phyloP scores from a whole-genome alignment of 2,888 invertebrate species.

The Limnephilus marmoratus region DNA sequence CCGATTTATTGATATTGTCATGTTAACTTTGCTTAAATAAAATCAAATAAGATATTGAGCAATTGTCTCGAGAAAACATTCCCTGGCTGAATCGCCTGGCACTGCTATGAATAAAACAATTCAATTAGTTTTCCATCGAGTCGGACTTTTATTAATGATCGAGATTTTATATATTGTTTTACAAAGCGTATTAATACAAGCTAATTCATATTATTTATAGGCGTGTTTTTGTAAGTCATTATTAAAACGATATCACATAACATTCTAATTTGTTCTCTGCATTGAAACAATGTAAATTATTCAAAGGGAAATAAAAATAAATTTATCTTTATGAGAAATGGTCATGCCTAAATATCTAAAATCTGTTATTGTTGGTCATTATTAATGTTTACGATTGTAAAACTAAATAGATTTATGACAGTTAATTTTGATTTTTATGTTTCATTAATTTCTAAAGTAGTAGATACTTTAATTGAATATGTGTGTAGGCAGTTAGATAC shows the following conservation, averaged over 20 bases:
- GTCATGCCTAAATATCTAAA: not conserved
- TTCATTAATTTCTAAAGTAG: not conserved
- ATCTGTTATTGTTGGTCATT: not conserved
- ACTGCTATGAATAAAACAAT: conserved; percentile 16
- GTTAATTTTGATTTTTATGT: not conserved
- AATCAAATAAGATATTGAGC: conserved; percentile 41
- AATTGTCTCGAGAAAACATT: conserved; percentile 12
- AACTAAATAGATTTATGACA: not conserved
- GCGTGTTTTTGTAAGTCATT: conserved; percentile 27
- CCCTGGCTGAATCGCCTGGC: not conserved
- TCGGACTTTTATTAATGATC: conserved; percentile 25
- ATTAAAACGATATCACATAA: not conserved
- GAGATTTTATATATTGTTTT: conserved; percentile 17
- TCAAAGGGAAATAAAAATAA: not conserved
- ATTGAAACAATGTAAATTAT: not conserved
- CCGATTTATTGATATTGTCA: conserved; percentile 44
- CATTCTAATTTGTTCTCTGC: not conserved
- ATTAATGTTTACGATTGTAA: not conserved
- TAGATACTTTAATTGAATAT: not conserved
- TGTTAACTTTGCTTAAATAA: conserved; percentile 31
- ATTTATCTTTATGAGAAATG: not conserved
- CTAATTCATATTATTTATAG: conserved; percentile 30
- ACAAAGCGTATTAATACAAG: conserved; percentile 32
- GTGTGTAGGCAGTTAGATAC: not conserved
- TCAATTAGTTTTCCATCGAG: not conserved